Evolutionary conservation across 2,888 invertebrate genomes (phyloP).

Genomic region (Cactoblastis cactorum): DNA sequence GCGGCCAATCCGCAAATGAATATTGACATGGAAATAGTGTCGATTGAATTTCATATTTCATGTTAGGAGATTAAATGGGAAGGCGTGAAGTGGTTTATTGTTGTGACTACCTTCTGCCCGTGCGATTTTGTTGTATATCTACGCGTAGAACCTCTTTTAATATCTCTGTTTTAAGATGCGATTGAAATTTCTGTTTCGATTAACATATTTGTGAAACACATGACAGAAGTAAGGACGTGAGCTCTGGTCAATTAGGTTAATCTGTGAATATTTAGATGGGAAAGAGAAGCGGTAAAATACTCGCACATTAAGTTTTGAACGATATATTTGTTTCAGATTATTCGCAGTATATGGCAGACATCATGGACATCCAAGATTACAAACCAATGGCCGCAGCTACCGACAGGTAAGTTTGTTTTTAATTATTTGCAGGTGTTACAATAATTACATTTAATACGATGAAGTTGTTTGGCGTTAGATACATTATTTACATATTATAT

Average conservation of each 20-base stretch:
- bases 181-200: too few species aligned
- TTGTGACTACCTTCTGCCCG: too few species aligned
- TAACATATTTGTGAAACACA: too few species aligned
- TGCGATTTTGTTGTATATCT: background rate
- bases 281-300: too few species aligned
- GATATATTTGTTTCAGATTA: slow-evolving; percentile 61
- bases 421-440: background rate
- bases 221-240: too few species aligned
- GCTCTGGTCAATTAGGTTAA: background rate
- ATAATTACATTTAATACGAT: too few species aligned
- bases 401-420: slow-evolving; percentile 55
- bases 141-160: background rate
- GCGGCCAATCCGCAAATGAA: slow-evolving; percentile 65
- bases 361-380: slow-evolving; percentile 70
- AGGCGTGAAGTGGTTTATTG: too few species aligned
- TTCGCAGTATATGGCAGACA: slow-evolving; percentile 68
- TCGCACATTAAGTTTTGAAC: too few species aligned
- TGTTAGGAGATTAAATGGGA: slow-evolving; percentile 1
- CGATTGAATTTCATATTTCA: slow-evolving; percentile 70
- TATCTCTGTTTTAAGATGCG: too few species aligned
- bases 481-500: too few species aligned
- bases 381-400: slow-evolving; percentile 55
- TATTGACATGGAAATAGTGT: slow-evolving; percentile 71
- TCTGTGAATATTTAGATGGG: too few species aligned
- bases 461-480: too few species aligned